Evolutionary conservation across 2,113 vertebrate species (phyloP).

Genomic region (Erpornis zantholeuca): DNA sequence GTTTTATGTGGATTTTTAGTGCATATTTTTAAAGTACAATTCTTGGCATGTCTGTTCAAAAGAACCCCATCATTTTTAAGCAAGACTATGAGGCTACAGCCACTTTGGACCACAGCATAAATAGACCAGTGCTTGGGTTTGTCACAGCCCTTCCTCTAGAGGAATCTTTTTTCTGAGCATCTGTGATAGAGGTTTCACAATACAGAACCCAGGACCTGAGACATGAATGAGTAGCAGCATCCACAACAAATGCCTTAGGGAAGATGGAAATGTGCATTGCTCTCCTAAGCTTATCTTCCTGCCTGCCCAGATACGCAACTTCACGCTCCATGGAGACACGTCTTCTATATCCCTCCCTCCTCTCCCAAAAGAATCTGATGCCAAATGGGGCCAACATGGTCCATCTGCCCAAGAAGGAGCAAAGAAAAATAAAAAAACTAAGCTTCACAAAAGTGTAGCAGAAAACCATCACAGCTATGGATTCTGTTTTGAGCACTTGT

Average conservation of each 20-base stretch:
- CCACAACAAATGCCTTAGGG: neutral
- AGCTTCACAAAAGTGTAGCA: neutral
- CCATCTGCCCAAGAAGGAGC: neutral
- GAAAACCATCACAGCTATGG: neutral
- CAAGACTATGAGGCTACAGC: neutral
- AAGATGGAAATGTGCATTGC: neutral
- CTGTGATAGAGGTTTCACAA: neutral
- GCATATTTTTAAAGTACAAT: neutral
- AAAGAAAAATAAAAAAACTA: neutral
- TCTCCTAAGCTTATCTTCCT: neutral
- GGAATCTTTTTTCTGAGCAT: neutral
- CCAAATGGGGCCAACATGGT: neutral
- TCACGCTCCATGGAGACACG: fast-evolving
- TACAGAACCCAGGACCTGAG: neutral
- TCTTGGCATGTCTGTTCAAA: neutral
- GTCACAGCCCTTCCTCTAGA: neutral
- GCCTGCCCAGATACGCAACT: neutral
- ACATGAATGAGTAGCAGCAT: neutral
- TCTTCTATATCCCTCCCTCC: neutral
- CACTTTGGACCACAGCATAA: neutral
- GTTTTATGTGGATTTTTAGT: neutral
- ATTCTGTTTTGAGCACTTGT: neutral
- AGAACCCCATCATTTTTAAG: neutral
- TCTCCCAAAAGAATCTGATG: neutral
- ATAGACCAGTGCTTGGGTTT: neutral